A percentile compares a stretch with the other conserved stretches of the same genome.
Evolutionary conservation across 37 sponge, comb jelly and placozoan species (phyloP).

Genomic region (Haliclona indistincta): DNA sequence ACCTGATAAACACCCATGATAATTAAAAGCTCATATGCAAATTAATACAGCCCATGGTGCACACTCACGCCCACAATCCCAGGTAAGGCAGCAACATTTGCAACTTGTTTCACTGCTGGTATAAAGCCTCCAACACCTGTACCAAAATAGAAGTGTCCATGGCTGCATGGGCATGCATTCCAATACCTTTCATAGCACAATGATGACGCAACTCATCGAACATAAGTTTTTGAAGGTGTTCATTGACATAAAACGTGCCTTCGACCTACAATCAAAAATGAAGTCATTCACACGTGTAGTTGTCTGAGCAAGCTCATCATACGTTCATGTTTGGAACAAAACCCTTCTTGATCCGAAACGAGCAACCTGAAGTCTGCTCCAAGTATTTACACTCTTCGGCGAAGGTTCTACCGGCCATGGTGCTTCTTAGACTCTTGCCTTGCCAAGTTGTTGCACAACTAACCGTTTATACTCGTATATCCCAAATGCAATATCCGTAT

Average conservation of each 20-base stretch:
- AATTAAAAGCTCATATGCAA: background rate
- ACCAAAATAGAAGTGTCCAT: background rate
- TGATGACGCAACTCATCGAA: constrained; percentile 93
- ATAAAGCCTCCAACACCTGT: constrained; percentile 97
- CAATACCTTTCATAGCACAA: constrained; percentile 70
- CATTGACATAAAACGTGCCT: constrained; percentile 94
- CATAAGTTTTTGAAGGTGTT: constrained; percentile 85
- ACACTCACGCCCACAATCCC: constrained; percentile 89
- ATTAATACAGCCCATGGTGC: background rate
- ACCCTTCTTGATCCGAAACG: constrained; percentile 92
- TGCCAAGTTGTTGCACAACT: background rate
- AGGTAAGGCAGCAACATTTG: constrained; percentile 95
- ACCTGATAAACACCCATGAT: background rate
- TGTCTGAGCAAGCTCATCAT: background rate
- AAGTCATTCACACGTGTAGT: background rate
- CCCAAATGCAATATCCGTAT: no score
- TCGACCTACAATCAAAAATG: constrained; percentile 72
- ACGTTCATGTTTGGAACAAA: constrained; percentile 99
- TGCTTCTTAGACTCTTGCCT: background rate
- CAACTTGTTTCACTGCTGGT: constrained; percentile 97
- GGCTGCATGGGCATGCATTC: background rate
- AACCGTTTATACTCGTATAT: no score
- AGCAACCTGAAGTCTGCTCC: constrained; percentile 64
- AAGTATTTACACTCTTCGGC: constrained; percentile 86
- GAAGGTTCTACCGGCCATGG: constrained; percentile 55